Conservation (phyloP, 1,140 invertebrate species). For the Penaeus chinensis region DNA sequence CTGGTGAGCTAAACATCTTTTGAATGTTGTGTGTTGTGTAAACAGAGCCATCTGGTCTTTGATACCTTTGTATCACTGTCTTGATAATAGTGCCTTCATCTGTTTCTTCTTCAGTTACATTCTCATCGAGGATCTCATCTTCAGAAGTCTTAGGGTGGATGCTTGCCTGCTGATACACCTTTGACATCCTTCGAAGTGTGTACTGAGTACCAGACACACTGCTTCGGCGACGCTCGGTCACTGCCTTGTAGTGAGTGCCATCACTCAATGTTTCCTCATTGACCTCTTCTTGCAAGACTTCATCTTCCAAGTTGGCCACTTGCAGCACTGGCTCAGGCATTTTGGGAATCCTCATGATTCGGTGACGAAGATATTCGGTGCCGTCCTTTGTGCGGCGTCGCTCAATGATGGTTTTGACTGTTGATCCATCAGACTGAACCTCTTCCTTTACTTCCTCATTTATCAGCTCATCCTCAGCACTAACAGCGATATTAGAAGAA, state of each 20-base stretch:
- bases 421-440: conserved; percentile 55
- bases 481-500: conserved; percentile 58
- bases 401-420: conserved; percentile 62
- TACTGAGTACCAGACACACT: conserved; percentile 62
- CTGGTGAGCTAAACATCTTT: conserved; percentile 54
- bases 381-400: conserved; percentile 61
- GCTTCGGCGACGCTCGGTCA: conserved; percentile 61
- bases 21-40: conserved; percentile 63
- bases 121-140: conserved; percentile 62
- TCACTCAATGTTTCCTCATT: conserved; percentile 58
- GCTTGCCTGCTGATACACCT: conserved; percentile 45
- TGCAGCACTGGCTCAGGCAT: conserved; percentile 60
- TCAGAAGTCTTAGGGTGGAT: conserved; percentile 34
- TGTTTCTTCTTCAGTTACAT: conserved; percentile 61
- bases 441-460: conserved; percentile 64
- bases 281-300: conserved; percentile 60
- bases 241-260: conserved; percentile 55
- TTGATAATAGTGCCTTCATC: conserved; percentile 60
- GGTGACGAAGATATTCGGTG: conserved; percentile 62
- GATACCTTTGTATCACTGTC: conserved; percentile 56
- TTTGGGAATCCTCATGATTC: conserved; percentile 62
- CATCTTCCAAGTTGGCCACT: conserved; percentile 58
- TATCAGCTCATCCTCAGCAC: conserved; percentile 60
- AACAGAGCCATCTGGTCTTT: conserved; percentile 59
- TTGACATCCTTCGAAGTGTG: conserved; percentile 60